Percentiles rank a stretch among this genome's conserved stretches.
Conservation (phyloP, 2,888 invertebrate genomes). For the Eristalinus aeneus region DNA sequence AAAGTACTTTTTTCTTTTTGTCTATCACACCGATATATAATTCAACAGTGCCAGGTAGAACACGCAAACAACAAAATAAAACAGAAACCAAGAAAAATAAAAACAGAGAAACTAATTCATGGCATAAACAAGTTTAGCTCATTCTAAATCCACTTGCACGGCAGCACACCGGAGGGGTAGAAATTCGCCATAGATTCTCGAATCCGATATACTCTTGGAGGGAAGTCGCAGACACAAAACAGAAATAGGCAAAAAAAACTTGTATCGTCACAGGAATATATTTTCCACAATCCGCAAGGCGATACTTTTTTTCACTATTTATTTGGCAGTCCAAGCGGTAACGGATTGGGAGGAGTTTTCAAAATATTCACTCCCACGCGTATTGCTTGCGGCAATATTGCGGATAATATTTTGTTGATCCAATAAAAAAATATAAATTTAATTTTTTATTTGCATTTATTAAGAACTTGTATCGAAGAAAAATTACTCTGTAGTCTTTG, state of each 20-base stretch:
- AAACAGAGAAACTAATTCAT: conserved; percentile 62
- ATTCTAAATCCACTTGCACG: conserved; percentile 48
- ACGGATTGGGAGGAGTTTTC: conserved; percentile 17
- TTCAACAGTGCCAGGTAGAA: conserved; percentile 61
- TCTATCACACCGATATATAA: conserved; percentile 39
- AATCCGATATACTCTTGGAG: conserved; percentile 50
- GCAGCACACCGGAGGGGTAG: conserved; percentile 38
- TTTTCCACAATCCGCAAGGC: conserved; percentile 37
- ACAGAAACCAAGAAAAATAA: conserved; percentile 63
- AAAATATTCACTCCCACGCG: conserved; percentile 54
- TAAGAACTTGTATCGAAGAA: conserved; percentile 67
- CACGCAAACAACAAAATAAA: conserved; percentile 66
- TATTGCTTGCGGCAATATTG: conserved; percentile 27
- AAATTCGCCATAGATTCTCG: conserved; percentile 63
- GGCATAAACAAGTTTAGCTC: conserved; percentile 64
- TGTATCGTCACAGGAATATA: conserved; percentile 57
- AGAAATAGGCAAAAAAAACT: conserved; percentile 61
- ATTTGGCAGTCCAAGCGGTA: conserved; percentile 25
- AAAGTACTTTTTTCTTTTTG: conserved; percentile 32
- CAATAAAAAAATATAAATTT: conserved; percentile 14
- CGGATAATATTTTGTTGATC: conserved; percentile 26
- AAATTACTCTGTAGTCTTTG: conserved; percentile 71
- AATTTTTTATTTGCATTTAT: conserved; percentile 57
- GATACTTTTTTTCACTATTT: conserved; percentile 5
- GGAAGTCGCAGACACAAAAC: conserved; percentile 64